A percentile compares a stretch with the other conserved stretches of the same genome.
These are phyloP conservation scores for Anaspis maculata DNA, from an alignment of 2,888 invertebrate genomes.

Conservation along the genomic window DNA sequence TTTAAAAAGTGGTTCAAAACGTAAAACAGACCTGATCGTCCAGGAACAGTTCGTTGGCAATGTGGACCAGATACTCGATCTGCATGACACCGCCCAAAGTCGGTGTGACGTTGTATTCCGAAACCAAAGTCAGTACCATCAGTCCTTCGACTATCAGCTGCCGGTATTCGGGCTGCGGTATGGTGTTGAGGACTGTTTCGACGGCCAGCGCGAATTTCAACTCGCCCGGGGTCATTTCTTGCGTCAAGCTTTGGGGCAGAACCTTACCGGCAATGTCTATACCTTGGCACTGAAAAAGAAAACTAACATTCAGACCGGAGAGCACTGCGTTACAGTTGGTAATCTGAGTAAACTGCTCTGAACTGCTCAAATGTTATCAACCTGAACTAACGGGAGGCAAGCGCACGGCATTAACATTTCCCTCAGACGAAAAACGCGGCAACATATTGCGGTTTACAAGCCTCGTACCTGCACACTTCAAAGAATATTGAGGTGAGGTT, in stretches of 20 bases:
- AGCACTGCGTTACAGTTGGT: no score
- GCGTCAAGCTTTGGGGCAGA: slow-evolving; percentile 85
- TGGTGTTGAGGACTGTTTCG: slow-evolving; percentile 92
- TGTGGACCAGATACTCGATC: slow-evolving; percentile 87
- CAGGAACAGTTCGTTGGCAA: slow-evolving; percentile 89
- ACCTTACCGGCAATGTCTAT: slow-evolving; percentile 86
- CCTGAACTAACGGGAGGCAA: no score
- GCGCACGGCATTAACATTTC: no score
- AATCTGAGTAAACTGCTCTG: no score
- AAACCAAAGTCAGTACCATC: slow-evolving; percentile 88
- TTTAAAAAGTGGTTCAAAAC: no score
- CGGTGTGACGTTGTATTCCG: slow-evolving; percentile 74
- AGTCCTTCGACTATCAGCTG: slow-evolving; percentile 94
- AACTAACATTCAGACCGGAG: neutral
- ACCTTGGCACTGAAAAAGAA: slow-evolving; percentile 71
- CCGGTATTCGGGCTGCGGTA: slow-evolving; percentile 96
- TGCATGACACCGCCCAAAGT: slow-evolving; percentile 72
- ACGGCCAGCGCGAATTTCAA: slow-evolving; percentile 96
- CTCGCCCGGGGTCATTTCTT: slow-evolving; percentile 99
- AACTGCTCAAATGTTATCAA: no score
- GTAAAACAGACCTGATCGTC: slow-evolving; percentile 80
- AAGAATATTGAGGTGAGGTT: no score
- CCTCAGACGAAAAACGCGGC: no score
- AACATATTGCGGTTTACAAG: no score
- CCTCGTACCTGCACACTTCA: no score